Base-by-base conservation (phyloP, 1,140 invertebrate species). In the Scaptomyza montana region DNA sequence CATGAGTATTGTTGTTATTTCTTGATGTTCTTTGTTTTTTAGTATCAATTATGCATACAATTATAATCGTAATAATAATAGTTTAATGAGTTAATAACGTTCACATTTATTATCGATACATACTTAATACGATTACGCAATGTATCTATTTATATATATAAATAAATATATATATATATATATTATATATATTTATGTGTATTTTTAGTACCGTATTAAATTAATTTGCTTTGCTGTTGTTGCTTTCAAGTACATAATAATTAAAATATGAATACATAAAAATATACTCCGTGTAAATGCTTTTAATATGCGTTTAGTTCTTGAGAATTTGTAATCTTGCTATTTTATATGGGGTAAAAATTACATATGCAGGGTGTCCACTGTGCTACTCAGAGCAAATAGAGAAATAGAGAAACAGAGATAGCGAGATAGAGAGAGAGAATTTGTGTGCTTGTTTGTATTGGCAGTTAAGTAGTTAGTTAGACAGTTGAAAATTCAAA, bases 1-100 rank as follows among this genome's bases (percentile, higher is more conserved):
- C 89, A 89, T 89, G 72, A 89, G 78, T 85, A 68, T 70, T 85
- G 71, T 70, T 79, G 70, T 66, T 64, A n/a, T 70, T 70, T 70
- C 47, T 69, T 56, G 62, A 46, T 60, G 57, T 85, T 71, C 59
- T 33, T 46, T 73, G 46, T 39, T 64, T 64, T 47, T 53, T 64
- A 56, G 45, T 61, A 62, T 41, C 46, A 61, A 21, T 67, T 67
- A 51, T 63, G 66, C 62, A 61, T 75, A 70, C 66, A 74, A 75
- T 61, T 33, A 63, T 63, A 74, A 59, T 74, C 61, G 67, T 74
- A 74, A 66, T 78, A 79, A 79, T 77, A 73, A 74, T 78, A 78
- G 55, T 68, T 68, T 60, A 64, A 63, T 78, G 56, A 75, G 63
- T 63, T 78, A 75, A 78, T 76, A 78, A 78, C 72, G 47, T 78